Conservation (phyloP, 2,113 vertebrate species). For the Camelus bactrianus region DNA sequence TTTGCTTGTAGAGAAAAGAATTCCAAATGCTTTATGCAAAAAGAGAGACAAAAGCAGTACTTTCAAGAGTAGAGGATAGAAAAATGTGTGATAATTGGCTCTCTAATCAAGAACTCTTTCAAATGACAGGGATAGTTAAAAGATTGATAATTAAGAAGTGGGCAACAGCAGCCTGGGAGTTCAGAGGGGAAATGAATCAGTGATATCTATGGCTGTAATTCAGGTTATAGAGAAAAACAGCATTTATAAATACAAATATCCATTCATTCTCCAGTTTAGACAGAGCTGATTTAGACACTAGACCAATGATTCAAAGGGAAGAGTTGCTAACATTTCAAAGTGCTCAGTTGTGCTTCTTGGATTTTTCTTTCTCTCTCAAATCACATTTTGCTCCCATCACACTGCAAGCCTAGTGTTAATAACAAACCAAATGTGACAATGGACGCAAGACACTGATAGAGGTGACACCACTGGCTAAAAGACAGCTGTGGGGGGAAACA, state of each 20-base stretch:
- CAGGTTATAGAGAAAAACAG: neutral
- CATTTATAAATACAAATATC: neutral
- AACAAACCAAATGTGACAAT: conserved; percentile 79
- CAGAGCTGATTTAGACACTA: neutral
- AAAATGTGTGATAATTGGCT: neutral
- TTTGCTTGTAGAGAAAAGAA: neutral
- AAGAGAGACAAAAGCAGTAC: neutral
- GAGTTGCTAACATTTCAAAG: neutral
- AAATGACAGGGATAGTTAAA: neutral
- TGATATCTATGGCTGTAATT: neutral
- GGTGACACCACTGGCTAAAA: conserved; percentile 77
- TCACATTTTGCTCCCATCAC: conserved; percentile 83
- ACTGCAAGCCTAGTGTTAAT: conserved; percentile 84
- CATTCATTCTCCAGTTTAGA: neutral
- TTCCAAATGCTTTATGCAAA: neutral
- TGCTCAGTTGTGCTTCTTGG: neutral
- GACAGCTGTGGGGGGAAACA: conserved; percentile 84
- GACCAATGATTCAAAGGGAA: neutral
- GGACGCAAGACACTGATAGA: conserved; percentile 72
- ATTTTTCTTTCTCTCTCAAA: conserved; percentile 35
- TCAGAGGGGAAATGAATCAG: neutral
- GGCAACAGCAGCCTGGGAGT: neutral
- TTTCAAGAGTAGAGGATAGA: neutral
- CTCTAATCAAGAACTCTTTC: neutral
- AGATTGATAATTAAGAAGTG: neutral